A percentile compares a stretch with the other conserved stretches of the same genome.
These are phyloP conservation scores for Leucoma salicis DNA, from an alignment of 2,888 invertebrate species.

Conservation along the genomic window DNA sequence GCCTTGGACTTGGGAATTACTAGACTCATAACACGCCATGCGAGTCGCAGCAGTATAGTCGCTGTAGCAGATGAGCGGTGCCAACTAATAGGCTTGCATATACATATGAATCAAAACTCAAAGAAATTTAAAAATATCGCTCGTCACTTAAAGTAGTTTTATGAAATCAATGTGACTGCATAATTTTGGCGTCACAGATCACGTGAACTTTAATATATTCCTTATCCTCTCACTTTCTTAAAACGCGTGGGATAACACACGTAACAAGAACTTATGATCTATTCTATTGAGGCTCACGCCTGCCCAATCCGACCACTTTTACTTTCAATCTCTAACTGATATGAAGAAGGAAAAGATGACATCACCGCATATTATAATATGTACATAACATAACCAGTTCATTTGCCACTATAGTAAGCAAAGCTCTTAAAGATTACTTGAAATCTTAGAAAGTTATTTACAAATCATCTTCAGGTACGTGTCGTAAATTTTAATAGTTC, in stretches of 20 bases:
- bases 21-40: no score
- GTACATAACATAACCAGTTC: conserved; percentile 11
- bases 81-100: no score
- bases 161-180: no score
- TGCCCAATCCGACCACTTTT: conserved; percentile 73
- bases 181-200: no score
- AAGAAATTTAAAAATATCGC: no score
- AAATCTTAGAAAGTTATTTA: conserved; percentile 31
- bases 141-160: no score
- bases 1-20: no score
- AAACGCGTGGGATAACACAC: conserved; percentile 46
- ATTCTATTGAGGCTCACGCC: conserved; percentile 49
- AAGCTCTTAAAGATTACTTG: conserved; percentile 14
- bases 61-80: no score
- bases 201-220: conserved; percentile 24
- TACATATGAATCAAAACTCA: no score
- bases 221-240: conserved; percentile 68
- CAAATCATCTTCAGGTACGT: conserved; percentile 10
- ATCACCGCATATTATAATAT: conserved; percentile 37
- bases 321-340: conserved; percentile 58
- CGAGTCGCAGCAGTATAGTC: no score
- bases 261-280: conserved; percentile 56
- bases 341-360: conserved; percentile 49
- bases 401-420: conserved; percentile 15
- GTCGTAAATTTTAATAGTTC: no score